Base-by-base conservation (phyloP, 2,797 vertebrate genomes). In the Aphelocoma californica region DNA sequence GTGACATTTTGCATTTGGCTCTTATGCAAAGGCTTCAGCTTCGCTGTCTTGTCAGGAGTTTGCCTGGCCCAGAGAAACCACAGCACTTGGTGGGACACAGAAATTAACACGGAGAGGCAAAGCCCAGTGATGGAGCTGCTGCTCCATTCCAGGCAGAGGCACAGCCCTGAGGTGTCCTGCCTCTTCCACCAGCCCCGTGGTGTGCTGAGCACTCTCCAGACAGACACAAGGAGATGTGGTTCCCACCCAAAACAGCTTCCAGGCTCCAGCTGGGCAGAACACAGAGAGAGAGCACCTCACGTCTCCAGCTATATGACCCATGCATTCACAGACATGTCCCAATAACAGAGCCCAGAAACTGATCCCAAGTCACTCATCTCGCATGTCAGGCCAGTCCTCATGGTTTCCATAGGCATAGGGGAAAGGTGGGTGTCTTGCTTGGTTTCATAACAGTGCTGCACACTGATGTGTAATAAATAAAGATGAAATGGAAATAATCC, bases 401-500 rank as follows among this genome's bases (percentile, higher is more conserved):
- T 29, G 86, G 51, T 95, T 96, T 95, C 93, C 62, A 53, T 21
- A 56, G 93, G 90, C 91, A 82, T 2, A 17, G 51, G 53, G 77
- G 78, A 92, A 90, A 95, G 86, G 86, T 96, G 92, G 88, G 93
- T 94, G 94, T 92, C 95, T 81, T 24, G 66, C 92, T 81, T 54
- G 51, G 77, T 95, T 96, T 96, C 92, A 51, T 70, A 95, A 96
- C 81, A 83, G 58, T 3, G 6, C 78, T 80, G 74, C 90, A 92
- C 23, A 6, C 67, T 48, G 84, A 61, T 84, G 93, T 77, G 72
- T 50, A 95, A 90, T 89, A 94, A 91, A 93, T 84, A 92, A 96
- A 81, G 78, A 86, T 65, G 89, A 81, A 96, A 72, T 95, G 95
- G 92, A 95, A 94, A 92, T 74, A 96, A 92, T 92, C 94, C 95